Base-by-base conservation (phyloP, 1,140 invertebrate genomes). In the Brachystomella parvula region DNA sequence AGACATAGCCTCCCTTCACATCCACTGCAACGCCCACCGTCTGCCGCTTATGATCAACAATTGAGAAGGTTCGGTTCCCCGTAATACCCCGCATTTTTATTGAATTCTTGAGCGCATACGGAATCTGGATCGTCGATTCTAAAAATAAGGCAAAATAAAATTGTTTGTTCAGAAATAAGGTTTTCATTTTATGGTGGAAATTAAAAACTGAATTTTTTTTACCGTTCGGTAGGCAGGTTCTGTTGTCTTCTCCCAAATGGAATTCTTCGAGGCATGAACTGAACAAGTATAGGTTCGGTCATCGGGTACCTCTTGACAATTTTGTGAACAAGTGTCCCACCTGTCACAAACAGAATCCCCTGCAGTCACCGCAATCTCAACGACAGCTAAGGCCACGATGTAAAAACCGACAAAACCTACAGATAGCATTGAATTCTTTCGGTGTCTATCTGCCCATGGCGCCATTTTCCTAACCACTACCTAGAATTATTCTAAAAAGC, bases 291-390 rank as follows among this genome's bases (percentile, higher is more conserved):
- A 90, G 90, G 31, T 84, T 76, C 0, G 87, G 89, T n/a, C n/a
- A n/a, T n/a, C n/a, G n/a, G n/a, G n/a, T n/a, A n/a, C n/a, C 71
- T 94, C 93, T 53, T 84, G 83, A 74, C 91, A 94, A 1, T 83
- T 82, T 75, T 94, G 90, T 29, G 89, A 89, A 75, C 91, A 94
- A 0, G 89, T 85, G 2, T 86, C 87, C 80, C 84, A 89, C 69
- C 67, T 73, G 74, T 79, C 69, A 85, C 89, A 78, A n/a, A n/a
- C n/a, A n/a, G n/a, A n/a, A n/a, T n/a, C n/a, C n/a, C n/a, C n/a
- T n/a, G n/a, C n/a, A n/a, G n/a, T n/a, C n/a, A n/a, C n/a, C n/a
- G n/a, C n/a, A n/a, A n/a, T n/a, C n/a, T n/a, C n/a, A n/a, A n/a
- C n/a, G n/a, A n/a, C n/a, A n/a, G n/a, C n/a, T n/a, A n/a, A n/a